Evolutionary conservation across 2,888 invertebrate species (phyloP), one percentile per base, ranked within the genome.

Genomic region (Girardia tigrina): DNA sequence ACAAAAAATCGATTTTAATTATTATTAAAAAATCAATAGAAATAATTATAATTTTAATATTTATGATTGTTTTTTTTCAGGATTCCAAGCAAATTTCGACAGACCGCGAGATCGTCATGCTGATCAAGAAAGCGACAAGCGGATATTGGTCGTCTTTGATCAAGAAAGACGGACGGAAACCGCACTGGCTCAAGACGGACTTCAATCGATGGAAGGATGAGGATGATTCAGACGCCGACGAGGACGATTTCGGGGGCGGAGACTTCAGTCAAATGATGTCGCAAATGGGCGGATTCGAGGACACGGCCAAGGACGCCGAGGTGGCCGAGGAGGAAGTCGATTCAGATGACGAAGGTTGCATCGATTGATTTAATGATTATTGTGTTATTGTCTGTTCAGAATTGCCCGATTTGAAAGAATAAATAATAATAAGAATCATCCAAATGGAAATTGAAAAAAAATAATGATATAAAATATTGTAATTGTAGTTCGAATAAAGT

Each of bases 151-250:
- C 92, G 75, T 87, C 90, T 79, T 86, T 94, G 80, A 90, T 91
- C 76, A 90, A 90, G 83, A 91, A 91, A 80, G 90, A 89, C 81
- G 89, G 91, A 74, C 56, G 20, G 6, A 91, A 90, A 82, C 89
- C 90, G 80, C 94, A 94, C 84, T 95, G 94, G 90, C 87, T 97
- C 80, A 95, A 94, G 87, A 90, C 94, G 80, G 95, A 97, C 84
- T 98, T 97, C 84, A 91, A 92, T 83, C 94, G 94, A 86, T 97
- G 94, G 95, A 89, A 89, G 86, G 95, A 95, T 86, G 95, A 97
- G 85, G 92, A 92, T 81, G 94, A 94, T 78, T 91, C 90, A 75
- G 91, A 90, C 12, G 90, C 90, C 80, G 92, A 91, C 12, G 79
- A 73, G 69, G 70, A 36, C 0, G 75, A 78, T 70, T 42, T 42